phyloP scores from a whole-genome alignment of 1,140 invertebrate genomes.

The Archivesica marissinica region DNA sequence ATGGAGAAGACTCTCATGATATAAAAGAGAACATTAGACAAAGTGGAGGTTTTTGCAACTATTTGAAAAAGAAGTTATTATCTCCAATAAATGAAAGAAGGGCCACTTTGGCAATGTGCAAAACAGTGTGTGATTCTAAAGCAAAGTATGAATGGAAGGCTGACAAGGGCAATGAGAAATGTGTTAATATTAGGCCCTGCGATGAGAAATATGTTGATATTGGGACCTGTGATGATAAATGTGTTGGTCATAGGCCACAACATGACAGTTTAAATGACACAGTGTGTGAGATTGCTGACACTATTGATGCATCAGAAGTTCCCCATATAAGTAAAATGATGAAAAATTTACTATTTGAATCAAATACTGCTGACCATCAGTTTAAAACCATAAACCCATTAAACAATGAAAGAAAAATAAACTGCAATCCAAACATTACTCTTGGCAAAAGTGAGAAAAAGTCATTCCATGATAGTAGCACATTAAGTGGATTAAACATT shows the following conservation, averaged over 20 bases:
- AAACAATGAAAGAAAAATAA: constrained; percentile 33
- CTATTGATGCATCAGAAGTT: neutral
- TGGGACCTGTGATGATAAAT: no score
- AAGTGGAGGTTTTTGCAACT: neutral
- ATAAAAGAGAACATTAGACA: neutral
- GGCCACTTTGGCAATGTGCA: no score
- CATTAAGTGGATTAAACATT: neutral
- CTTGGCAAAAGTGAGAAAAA: neutral
- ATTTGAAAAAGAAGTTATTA: neutral
- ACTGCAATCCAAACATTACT: neutral
- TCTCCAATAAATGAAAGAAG: constrained; percentile 47
- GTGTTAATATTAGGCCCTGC: no score
- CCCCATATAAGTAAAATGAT: constrained; percentile 44
- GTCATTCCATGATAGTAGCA: neutral
- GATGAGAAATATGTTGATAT: no score
- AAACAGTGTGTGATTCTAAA: no score
- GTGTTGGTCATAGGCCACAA: no score
- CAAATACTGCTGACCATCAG: neutral
- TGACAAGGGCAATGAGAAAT: no score
- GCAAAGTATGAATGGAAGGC: no score
- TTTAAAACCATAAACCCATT: constrained; percentile 34
- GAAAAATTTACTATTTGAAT: constrained; percentile 6
- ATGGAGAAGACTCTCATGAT: neutral
- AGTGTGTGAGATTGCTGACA: no score
- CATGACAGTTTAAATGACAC: no score